Evolutionary conservation across 2,888 invertebrate species (phyloP), one percentile per base, ranked within the genome.

Genomic region (Erpobdella octoculata): DNA sequence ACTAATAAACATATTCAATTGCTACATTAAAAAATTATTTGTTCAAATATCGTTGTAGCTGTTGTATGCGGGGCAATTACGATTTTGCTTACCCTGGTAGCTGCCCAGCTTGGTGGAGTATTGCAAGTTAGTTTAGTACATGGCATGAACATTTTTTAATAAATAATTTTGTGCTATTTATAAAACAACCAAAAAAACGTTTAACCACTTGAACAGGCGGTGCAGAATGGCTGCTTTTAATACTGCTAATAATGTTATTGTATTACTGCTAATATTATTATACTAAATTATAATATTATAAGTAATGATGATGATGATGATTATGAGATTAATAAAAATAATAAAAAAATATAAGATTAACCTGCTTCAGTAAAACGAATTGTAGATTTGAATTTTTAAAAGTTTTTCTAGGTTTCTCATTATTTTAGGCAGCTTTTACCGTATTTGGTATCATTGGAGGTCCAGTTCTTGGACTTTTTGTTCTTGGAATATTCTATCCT

Each of bases 61-160:
- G 12, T 75, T 21, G 48, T 21, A 1, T 76, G 71, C 66, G 76
- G 76, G 2, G 41, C 64, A n/a, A 12, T 76, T 6, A 75, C 73
- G 65, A 74, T 93, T 76, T 88, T 85, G 0, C 83, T 93, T 77
- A 91, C 94, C 4, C 93, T 93, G 78, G 87, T 91, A 4, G 91
- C 94, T 18, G 91, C 92, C 79, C 87, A 89, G 71, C 85, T 94
- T 37, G 94, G 94, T 0, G 90, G 92, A 8, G 90, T 95, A 53
- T 86, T 95, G 75, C 91, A 93, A 70, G 74, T 73, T 33, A 71
- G 41, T 36, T 35, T 21, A 18, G 18, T 6, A 35, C 1, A 38
- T 35, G 5, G 33, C 12, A 21, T 25, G 15, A 18, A 69, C 21
- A 5, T 35, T 77, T 79, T 62, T 81, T 80, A 75, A 5, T 89